Percentiles rank a stretch among this genome's conserved stretches.
Conservation (phyloP, 2,888 invertebrate species). For the Mesorhabditis belari region DNA sequence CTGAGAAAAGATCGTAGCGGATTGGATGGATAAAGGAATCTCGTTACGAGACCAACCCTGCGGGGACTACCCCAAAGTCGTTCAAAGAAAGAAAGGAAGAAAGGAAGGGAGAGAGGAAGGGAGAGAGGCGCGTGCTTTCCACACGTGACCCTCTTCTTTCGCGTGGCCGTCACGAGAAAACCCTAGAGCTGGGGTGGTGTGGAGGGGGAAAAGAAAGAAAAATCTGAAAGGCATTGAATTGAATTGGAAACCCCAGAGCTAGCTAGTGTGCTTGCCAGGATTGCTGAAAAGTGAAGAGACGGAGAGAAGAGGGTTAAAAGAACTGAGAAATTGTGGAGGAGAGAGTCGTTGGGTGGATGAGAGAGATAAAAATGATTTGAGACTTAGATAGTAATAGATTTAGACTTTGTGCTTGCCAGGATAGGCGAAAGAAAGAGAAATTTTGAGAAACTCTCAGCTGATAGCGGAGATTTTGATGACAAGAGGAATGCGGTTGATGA, state of each 20-base stretch:
- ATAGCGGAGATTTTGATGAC: background rate
- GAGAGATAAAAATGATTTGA: background rate
- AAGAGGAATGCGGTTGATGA: too few species aligned
- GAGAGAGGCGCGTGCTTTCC: background rate
- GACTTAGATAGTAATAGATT: too few species aligned
- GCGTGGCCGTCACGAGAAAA: background rate
- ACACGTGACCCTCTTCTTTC: background rate
- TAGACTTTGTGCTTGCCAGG: too few species aligned
- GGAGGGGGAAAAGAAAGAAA: background rate
- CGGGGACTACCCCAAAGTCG: too few species aligned
- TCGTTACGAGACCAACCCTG: background rate
- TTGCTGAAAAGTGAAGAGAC: too few species aligned
- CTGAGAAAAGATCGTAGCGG: background rate
- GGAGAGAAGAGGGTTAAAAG: background rate
- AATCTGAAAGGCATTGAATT: background rate
- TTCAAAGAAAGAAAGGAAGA: too few species aligned
- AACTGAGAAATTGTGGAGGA: background rate
- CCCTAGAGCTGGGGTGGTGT: background rate
- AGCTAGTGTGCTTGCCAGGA: too few species aligned
- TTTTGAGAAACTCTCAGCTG: background rate
- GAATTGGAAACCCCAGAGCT: background rate
- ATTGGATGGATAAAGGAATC: background rate
- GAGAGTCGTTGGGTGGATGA: background rate
- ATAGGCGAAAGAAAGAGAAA: background rate
- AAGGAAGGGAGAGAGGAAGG: background rate